Conservation (phyloP, 2,797 vertebrate species). For the Apodemus agrarius region DNA sequence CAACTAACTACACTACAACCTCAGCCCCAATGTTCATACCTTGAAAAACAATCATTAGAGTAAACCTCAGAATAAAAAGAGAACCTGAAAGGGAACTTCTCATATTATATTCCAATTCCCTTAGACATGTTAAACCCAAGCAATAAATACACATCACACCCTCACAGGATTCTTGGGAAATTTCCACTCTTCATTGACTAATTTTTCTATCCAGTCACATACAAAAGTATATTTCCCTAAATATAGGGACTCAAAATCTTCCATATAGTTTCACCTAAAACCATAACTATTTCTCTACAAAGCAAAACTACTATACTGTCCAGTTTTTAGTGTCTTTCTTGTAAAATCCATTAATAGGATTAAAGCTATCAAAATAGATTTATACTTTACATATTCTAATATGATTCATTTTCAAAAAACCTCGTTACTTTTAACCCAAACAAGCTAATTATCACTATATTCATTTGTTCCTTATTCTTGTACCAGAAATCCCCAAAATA, state of each 20-base stretch:
- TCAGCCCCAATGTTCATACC: slow-evolving; percentile 5
- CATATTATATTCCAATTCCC: slow-evolving; percentile 11
- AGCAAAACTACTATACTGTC: slow-evolving; percentile 7
- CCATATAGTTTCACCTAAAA: slow-evolving; percentile 2
- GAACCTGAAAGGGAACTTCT: slow-evolving; percentile 4
- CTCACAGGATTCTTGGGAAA: not conserved
- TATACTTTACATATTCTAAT: slow-evolving; percentile 48
- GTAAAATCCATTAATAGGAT: slow-evolving; percentile 60
- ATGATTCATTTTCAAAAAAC: slow-evolving; percentile 24
- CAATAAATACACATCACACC: slow-evolving; percentile 59
- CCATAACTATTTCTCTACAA: slow-evolving; percentile 39
- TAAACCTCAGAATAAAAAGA: slow-evolving; percentile 47
- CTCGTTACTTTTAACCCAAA: slow-evolving; percentile 51
- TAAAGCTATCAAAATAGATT: slow-evolving; percentile 46
- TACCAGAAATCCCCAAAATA: slow-evolving; percentile 11
- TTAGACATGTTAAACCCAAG: slow-evolving; percentile 54
- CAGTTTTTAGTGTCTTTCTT: slow-evolving; percentile 12
- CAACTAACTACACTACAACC: not conserved
- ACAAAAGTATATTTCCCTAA: slow-evolving; percentile 35
- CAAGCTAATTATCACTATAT: not conserved
- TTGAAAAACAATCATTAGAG: slow-evolving; percentile 57
- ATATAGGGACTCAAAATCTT: not conserved
- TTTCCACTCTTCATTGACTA: slow-evolving; percentile 31
- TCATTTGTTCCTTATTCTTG: slow-evolving; percentile 19
- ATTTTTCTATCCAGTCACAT: slow-evolving; percentile 34